Base-by-base conservation (phyloP, 2,888 invertebrate species). In the Epistrophella euchroma region DNA sequence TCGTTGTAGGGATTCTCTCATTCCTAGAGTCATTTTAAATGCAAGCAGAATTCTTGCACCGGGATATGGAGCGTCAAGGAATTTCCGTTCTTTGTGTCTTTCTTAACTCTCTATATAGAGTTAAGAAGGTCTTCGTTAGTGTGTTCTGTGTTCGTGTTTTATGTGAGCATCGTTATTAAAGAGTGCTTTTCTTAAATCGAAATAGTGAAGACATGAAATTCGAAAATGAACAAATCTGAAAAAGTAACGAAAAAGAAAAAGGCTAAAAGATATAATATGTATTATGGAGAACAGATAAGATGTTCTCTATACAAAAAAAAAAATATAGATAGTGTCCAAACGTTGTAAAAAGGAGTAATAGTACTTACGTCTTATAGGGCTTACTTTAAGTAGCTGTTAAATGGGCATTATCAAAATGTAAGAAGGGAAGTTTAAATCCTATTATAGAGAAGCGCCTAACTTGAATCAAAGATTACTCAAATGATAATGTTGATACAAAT, bases 1-100 rank as follows among this genome's bases (percentile, higher is more conserved):
- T 17, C 68, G 32, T 45, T 35, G 68, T 64, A 71, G 35, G 75
- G 66, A 80, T 76, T 85, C 80, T 19, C n/a, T 62, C 35, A 45
- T 35, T 45, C 10, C 35, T 58, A 17, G 50, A 37, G 60, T 64
- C 50, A 45, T 37, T 74, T 74, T 55, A 56, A 43, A 78, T 83
- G 70, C 83, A 78, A 70, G 73, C 52, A 28, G 43, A 40, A 50
- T 68, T 68, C 17, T 22, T 75, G 56, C 56, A 82, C 22, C 11
- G n/a, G 35, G 6, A 76, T 10, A n/a, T 56, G 13, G 60, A 35
- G 15, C 66, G 28, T 62, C 28, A 47, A 17, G 58, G 43, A 71
- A 45, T 60, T 70, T 74, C 56, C 45, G n/a, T 47, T 56, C 15
- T 17, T 11, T 58, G n/a, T n/a, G n/a, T n/a, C n/a, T n/a, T n/a